Base-by-base conservation (phyloP, 2,113 vertebrate species). In the Centropristis striata region DNA sequence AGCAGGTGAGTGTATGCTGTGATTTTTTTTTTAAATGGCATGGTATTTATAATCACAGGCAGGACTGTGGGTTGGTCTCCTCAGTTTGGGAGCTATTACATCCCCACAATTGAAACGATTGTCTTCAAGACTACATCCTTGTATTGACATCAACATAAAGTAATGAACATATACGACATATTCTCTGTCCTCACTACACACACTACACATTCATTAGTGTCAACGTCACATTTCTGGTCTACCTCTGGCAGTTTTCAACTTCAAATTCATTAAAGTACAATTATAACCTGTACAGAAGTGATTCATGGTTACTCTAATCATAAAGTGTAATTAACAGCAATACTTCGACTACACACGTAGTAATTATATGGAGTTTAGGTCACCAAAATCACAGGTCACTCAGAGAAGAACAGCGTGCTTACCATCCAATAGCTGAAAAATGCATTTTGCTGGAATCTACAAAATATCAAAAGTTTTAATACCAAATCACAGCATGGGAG, bases 1-100 rank as follows among this genome's bases (percentile, higher is more conserved):
- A 20, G 28, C 16, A 50, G 21, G 12, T 4, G 28, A 44, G 50
- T 55, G 58, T 46, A 11, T 7, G 37, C 10, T 0, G 18, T 55
- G 42, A 21, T 23, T 50, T 54, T 46, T 10, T 20, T 41, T 27
- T 57, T 28, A 39, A 41, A 49, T 36, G 23, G 18, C 32, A 32
- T 37, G 2, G 2, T 28, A 25, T 85, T 55, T 41, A 61, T 76
- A 59, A 68, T 61, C 47, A 50, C 16, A 15, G 32, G 3, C 6
- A 28, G 28, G 32, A 5, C 44, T 69, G 28, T 18, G 16, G 18
- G 54, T 36, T 71, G 44, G 39, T 6, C 32, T 32, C 32, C 3
- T 4, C 0, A 3, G 0, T 32, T 32, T 32, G 32, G 32, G 32
- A 32, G 32, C 32, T 4, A 32, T 32, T 32, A 32, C 32, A 32